Evolutionary conservation across 2,888 invertebrate species (phyloP), one percentile per base, ranked within the genome.

Genomic region (Caenorhabditis zanzibari): DNA sequence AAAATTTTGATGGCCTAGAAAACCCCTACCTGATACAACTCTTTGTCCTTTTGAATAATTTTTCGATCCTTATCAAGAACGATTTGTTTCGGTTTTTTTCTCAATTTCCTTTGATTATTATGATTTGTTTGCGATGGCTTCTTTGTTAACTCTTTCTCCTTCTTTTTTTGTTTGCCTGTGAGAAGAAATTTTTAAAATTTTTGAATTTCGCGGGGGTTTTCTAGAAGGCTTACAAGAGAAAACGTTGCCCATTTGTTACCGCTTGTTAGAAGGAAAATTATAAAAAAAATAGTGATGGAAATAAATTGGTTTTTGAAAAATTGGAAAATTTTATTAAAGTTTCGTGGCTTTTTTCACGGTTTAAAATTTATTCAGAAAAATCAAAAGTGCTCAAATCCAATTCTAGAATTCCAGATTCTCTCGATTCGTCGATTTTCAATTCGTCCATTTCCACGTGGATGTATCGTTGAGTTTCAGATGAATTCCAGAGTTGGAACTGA

Each of bases 1-100:
- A n/a, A n/a, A n/a, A n/a, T n/a, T n/a, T 32, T 32, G 32, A 32
- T 32, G 32, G 32, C 32, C 16, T 44, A 2, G n/a, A 44, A 7
- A 16, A 14, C n/a, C n/a, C 47, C 16, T 32, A 61, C 74, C 49
- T 63, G 59, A 54, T 77, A 77, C 44, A 77, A 38, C 54, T 77
- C 77, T 26, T 77, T 77, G 16, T 77, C 77, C 32, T 71, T 69
- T 26, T 77, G 77, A 24, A 63, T 54, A 12, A 77, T 71, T 56
- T 77, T 77, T 10, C 69, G 63, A 14, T 77, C 63, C 35, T 71
- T 69, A 7, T 63, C 63, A 38, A 77, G n/a, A 28, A 77, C 44
- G 0, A 77, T 47, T 26, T 61, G 61, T 32, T 49, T 66, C 22
- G 66, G 7, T 35, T 52, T 24, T 7, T 32, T 66, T 52, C 41